phyloP scores from a whole-genome alignment of 2,797 vertebrate species.

The Alauda arvensis region DNA sequence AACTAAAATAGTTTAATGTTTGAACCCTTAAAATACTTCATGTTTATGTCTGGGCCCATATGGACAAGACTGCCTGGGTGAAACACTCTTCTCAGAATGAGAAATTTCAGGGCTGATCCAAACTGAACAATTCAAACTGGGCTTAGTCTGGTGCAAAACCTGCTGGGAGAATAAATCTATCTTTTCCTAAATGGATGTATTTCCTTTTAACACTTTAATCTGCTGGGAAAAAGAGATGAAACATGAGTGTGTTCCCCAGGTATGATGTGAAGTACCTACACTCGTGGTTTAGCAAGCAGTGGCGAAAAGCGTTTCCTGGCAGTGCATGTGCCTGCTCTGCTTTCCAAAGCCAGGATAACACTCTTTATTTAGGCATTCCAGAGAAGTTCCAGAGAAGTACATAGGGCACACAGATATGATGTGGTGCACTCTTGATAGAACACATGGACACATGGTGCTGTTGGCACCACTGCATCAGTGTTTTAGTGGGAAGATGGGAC shows the following conservation, averaged over 20 bases:
- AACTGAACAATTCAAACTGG: not conserved
- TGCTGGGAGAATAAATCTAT: not conserved
- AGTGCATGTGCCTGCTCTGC: not conserved
- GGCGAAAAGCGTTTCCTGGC: not conserved
- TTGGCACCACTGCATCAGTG: not conserved
- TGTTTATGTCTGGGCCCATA: not conserved
- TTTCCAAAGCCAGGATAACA: not conserved
- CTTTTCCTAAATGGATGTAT: not conserved
- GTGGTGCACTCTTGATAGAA: not conserved
- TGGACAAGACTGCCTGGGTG: not conserved
- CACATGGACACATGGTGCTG: not conserved
- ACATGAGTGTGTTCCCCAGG: fast-evolving
- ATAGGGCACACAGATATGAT: fast-evolving
- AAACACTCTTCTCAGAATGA: not conserved
- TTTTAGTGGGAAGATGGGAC: not conserved
- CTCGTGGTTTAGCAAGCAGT: not conserved
- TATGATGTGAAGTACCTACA: not conserved
- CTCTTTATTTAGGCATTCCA: not conserved
- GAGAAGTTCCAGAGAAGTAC: not conserved
- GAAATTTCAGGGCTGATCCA: not conserved
- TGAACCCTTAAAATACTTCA: not conserved
- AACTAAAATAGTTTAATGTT: not conserved
- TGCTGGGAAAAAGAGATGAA: not conserved
- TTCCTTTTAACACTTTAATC: not conserved
- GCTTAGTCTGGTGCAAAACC: not conserved